Conservation (phyloP, 2,113 vertebrate genomes). For the Australoheros scitulus region DNA sequence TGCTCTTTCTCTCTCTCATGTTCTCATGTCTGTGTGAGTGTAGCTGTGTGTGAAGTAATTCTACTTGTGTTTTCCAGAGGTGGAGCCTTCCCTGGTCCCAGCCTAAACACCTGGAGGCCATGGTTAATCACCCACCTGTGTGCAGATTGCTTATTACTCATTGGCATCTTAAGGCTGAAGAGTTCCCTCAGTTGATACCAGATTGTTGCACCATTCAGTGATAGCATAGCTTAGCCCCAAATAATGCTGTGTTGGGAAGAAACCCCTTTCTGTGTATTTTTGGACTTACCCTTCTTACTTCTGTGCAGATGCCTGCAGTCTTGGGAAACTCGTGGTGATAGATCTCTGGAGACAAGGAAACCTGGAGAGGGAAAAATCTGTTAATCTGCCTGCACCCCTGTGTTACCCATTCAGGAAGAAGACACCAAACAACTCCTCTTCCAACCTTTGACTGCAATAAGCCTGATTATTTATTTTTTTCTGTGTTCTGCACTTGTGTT, state of each 20-base stretch:
- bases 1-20: not conserved
- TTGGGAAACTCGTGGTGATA: not conserved
- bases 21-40: not conserved
- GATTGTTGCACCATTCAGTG: not conserved
- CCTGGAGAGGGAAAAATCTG: too few species aligned
- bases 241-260: too few species aligned
- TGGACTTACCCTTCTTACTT: not conserved
- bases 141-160: not conserved
- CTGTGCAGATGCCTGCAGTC: not conserved
- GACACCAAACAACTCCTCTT: not conserved
- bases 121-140: not conserved
- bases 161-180: not conserved
- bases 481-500: not conserved
- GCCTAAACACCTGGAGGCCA: not conserved
- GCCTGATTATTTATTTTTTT: not conserved
- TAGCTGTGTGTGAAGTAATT: not conserved
- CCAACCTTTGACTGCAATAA: not conserved
- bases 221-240: not conserved
- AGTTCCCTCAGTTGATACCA: too few species aligned
- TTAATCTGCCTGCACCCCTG: not conserved
- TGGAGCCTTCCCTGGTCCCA: not conserved
- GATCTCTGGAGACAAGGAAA: not conserved
- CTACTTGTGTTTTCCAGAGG: not conserved
- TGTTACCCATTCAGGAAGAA: not conserved
- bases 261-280: not conserved